phyloP scores from a whole-genome alignment of 2,888 invertebrate genomes.

The Lithophane semibrunnea region DNA sequence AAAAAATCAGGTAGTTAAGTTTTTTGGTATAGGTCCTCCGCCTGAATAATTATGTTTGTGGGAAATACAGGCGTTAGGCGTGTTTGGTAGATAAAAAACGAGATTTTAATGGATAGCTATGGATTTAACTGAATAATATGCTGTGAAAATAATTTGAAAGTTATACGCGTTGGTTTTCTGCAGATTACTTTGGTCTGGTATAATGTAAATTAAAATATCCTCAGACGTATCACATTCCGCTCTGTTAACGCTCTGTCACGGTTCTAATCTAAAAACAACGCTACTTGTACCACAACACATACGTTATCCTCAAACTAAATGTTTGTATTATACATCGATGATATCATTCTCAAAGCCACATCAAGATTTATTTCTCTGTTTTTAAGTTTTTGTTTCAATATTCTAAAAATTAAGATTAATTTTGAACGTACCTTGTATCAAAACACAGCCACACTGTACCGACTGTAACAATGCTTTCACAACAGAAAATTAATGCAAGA shows the following conservation, averaged over 20 bases:
- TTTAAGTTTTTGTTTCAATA: not conserved
- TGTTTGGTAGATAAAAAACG: not conserved
- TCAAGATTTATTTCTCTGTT: not conserved
- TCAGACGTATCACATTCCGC: not conserved
- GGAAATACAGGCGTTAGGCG: too few relatives aligned
- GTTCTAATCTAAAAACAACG: not conserved
- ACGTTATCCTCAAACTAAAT: constrained; percentile 12
- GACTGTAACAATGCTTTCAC: constrained; percentile 14
- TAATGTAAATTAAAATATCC: not conserved
- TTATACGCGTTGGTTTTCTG: not conserved
- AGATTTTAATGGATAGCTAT: not conserved
- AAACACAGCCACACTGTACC: constrained; percentile 3
- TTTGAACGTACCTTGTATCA: constrained; percentile 35
- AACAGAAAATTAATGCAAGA: constrained; percentile 15
- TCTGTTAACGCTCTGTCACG: not conserved
- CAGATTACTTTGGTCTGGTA: not conserved
- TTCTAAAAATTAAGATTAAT: not conserved
- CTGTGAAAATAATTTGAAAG: not conserved
- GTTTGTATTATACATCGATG: not conserved
- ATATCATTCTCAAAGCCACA: constrained; percentile 2
- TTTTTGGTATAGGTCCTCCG: not conserved
- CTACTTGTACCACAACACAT: constrained; percentile 5
- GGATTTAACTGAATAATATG: not conserved
- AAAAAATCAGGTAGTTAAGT: not conserved
- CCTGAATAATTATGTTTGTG: not conserved